Percentiles rank a stretch among this genome's conserved stretches.
Evolutionary conservation across 2,113 vertebrate genomes (phyloP).

Genomic region (human (Homo sapiens)): GRCh38 chr5:5663501-5664000

Average conservation of each 20-base stretch:
- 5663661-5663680: no score
- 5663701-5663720: background rate
- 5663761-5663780: background rate
- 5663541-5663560: no score
- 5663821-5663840: background rate
- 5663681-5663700: background rate
- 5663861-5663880: constrained; percentile 9
- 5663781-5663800: background rate
- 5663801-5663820: background rate
- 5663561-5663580: no score
- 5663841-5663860: background rate
- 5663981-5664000: background rate
- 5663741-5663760: background rate
- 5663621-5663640: no score
- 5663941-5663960: background rate
- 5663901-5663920: background rate
- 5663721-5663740: background rate
- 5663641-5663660: no score
- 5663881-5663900: background rate
- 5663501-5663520: no score
- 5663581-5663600: no score
- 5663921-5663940: background rate
- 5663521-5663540: no score
- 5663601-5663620: no score
- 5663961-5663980: background rate